Evolutionary conservation across 2,888 invertebrate species (phyloP).

Genomic region (Euclidia mi): DNA sequence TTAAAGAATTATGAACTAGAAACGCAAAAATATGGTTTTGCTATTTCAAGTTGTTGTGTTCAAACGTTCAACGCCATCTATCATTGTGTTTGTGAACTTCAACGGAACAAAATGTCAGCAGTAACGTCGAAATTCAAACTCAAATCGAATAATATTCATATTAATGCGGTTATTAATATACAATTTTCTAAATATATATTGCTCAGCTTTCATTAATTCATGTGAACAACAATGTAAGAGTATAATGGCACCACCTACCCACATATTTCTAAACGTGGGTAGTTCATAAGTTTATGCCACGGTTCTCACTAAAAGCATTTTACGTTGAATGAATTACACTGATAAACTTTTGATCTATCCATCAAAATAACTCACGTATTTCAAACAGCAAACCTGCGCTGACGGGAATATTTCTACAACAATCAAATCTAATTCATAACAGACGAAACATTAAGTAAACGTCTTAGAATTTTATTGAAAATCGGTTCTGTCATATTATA

Average conservation of each 20-base stretch:
- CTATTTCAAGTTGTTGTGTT: not conserved
- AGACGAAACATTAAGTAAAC: slow-evolving; percentile 14
- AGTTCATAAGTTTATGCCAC: slow-evolving; percentile 2
- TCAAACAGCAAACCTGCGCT: slow-evolving; percentile 4
- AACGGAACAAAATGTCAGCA: no score
- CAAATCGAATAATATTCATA: no score
- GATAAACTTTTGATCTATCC: slow-evolving; percentile 15
- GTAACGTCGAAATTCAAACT: no score
- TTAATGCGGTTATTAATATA: no score
- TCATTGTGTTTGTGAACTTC: no score
- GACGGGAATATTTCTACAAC: slow-evolving; percentile 26
- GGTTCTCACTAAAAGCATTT: not conserved
- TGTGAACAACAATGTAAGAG: no score
- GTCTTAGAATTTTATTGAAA: slow-evolving; percentile 44
- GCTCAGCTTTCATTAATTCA: no score
- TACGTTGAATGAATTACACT: slow-evolving; percentile 8
- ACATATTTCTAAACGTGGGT: slow-evolving; percentile 5
- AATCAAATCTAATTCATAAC: slow-evolving; percentile 32
- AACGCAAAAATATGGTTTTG: not conserved
- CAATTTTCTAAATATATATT: no score
- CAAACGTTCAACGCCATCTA: slow-evolving; percentile 38
- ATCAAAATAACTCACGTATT: slow-evolving; percentile 26
- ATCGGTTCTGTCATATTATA: slow-evolving; percentile 28
- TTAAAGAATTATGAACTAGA: not conserved
- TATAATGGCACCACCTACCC: no score